Percentiles rank a stretch among this genome's conserved stretches.
Conservation (phyloP, 2,888 invertebrate genomes). For the Eupithecia abbreviata region DNA sequence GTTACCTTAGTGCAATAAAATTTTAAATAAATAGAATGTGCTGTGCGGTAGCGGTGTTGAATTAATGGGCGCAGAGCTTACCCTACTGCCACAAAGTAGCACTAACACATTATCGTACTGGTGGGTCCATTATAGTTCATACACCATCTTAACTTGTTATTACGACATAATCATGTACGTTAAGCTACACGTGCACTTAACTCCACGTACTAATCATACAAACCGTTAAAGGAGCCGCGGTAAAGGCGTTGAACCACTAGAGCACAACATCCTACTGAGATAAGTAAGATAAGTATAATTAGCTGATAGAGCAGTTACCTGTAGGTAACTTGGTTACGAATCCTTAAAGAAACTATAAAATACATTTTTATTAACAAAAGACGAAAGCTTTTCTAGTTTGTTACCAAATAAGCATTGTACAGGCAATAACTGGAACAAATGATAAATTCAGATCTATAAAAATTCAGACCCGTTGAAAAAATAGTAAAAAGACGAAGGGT, state of each 20-base stretch:
- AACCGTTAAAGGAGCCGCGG: constrained; percentile 30
- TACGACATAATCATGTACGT: constrained; percentile 43
- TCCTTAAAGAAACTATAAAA: background rate
- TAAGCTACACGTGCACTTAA: constrained; percentile 30
- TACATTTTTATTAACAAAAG: background rate
- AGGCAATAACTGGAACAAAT: too few species aligned
- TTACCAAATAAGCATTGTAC: too few species aligned
- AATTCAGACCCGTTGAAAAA: too few species aligned
- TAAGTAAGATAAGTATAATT: background rate
- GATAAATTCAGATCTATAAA: too few species aligned
- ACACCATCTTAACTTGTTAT: constrained; percentile 35
- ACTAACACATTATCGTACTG: constrained; percentile 23
- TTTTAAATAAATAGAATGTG: too few species aligned
- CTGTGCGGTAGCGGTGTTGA: too few species aligned
- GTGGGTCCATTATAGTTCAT: constrained; percentile 32
- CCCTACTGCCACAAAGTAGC: background rate
- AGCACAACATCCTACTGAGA: background rate
- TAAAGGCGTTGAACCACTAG: background rate
- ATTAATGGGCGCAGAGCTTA: background rate
- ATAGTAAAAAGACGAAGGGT: too few species aligned
- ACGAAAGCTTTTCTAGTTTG: too few species aligned
- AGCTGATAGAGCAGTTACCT: background rate
- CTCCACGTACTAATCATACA: constrained; percentile 37
- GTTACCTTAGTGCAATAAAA: too few species aligned
- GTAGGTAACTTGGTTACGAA: background rate